Evolutionary conservation across 2,888 invertebrate species (phyloP).

Genomic region (Andricus curvator): DNA sequence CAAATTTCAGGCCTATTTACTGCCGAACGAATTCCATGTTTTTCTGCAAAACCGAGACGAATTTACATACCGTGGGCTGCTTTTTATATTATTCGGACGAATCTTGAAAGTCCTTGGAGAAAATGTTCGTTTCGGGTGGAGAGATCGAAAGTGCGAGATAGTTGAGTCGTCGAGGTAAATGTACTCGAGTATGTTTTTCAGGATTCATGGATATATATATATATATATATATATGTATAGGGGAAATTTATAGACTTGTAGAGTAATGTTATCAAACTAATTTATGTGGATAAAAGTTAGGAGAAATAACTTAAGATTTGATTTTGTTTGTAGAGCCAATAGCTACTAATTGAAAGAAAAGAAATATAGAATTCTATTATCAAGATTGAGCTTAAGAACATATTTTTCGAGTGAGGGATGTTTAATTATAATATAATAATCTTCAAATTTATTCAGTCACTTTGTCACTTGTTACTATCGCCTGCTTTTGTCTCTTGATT

Average conservation of each 20-base stretch:
- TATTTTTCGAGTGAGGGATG: no score
- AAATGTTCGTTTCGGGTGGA: neutral
- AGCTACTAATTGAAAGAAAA: neutral
- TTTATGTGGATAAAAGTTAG: neutral
- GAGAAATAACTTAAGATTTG: neutral
- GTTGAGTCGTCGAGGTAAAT: neutral
- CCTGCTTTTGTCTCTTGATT: no score
- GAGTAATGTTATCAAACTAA: neutral
- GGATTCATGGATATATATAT: neutral
- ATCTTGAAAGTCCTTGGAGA: neutral
- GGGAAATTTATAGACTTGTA: neutral
- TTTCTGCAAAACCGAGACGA: neutral
- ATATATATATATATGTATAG: neutral
- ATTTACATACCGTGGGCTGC: neutral
- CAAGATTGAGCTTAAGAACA: no score
- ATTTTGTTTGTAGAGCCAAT: neutral
- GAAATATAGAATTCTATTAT: neutral
- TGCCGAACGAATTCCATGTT: constrained; percentile 40
- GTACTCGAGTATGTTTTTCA: neutral
- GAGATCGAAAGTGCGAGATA: neutral
- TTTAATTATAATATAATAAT: no score
- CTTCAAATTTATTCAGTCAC: no score
- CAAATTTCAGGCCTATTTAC: constrained; percentile 53
- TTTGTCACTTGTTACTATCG: no score
- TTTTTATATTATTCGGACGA: neutral